Base-by-base conservation (phyloP, 2,888 invertebrate genomes). In the Orchesella flavescens region DNA sequence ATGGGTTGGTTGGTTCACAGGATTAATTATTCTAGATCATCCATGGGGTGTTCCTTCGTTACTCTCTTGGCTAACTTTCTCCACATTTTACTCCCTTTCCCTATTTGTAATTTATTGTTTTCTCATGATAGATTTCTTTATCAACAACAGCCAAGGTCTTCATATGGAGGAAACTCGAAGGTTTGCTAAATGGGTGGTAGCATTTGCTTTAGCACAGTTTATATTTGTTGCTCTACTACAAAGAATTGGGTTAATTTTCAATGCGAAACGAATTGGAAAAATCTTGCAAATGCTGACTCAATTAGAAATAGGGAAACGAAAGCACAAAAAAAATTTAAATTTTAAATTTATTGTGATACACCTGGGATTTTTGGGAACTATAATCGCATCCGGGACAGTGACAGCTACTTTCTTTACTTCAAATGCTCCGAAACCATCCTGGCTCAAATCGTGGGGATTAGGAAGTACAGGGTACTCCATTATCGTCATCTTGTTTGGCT, bases 31-130 rank as follows among this genome's bases (percentile, higher is more conserved):
- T 43, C 53, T 81, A 21, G 68, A 53, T 2, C 59, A 59, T 13
- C 81, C 81, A 19, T 81, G 81, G 81, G 81, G 81, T 15, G 17
- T n/a, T 7, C 81, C 81, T 17, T 7, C 68, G 34, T 43, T 69
- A n/a, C 53, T 46, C 3, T 81, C 81, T 2, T 81, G 81, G 81
- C 24, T 74, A 19, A 49, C 74, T 24, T 81, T 81, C 21, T 81
- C 81, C 17, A 75, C 69, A 21, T 34, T 74, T 24, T 74, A 81
- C 46, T 65, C 66, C 21, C 4, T 73, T 1, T 21, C 66, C n/a
- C 24, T 43, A 0, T 17, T 80, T 4, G 4, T 34, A n/a, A 24
- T 69, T 24, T 74, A 69, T 34, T 44, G 15, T 5, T 13, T 74
- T 13, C 21, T 74, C 12, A 21, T 59, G 15, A 7, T 44, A 0